These are phyloP conservation scores for Spodoptera litura DNA, from an alignment of 1,140 invertebrate genomes.

Conservation along the genomic window DNA sequence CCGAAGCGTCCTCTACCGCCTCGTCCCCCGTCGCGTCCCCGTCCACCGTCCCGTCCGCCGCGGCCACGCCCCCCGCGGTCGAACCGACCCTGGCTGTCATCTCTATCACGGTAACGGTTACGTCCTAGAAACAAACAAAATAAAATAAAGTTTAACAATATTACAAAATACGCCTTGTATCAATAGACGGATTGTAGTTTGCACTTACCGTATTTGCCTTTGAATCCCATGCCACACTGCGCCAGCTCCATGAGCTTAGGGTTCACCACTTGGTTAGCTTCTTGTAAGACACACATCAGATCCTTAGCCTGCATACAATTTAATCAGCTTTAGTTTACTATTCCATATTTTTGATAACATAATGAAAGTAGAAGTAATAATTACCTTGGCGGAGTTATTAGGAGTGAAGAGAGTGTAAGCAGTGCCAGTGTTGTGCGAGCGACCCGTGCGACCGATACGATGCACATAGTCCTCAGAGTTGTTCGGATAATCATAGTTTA, in stretches of 20 bases:
- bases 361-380: background rate
- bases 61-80: slow-evolving; percentile 55
- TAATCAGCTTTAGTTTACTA: slow-evolving; percentile 11
- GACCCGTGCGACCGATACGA: slow-evolving; percentile 95
- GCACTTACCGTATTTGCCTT: slow-evolving; percentile 76
- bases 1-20: slow-evolving; percentile 42
- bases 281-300: slow-evolving; percentile 95
- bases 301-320: slow-evolving; percentile 92
- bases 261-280: slow-evolving; percentile 93
- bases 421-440: slow-evolving; percentile 93
- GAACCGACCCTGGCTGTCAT: slow-evolving; percentile 54
- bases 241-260: slow-evolving; percentile 87
- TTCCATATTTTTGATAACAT: background rate
- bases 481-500: slow-evolving; percentile 97
- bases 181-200: too few species aligned
- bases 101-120: slow-evolving; percentile 67
- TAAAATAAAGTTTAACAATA: too few species aligned
- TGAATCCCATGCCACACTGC: slow-evolving; percentile 84
- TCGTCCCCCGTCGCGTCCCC: slow-evolving; percentile 50
- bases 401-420: slow-evolving; percentile 96
- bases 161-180: background rate
- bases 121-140: slow-evolving; percentile 58
- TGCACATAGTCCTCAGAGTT: slow-evolving; percentile 97
- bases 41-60: slow-evolving; percentile 50
- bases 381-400: slow-evolving; percentile 91